Conservation (phyloP, 2,888 invertebrate species). For the Chrysolina oricalcia region DNA sequence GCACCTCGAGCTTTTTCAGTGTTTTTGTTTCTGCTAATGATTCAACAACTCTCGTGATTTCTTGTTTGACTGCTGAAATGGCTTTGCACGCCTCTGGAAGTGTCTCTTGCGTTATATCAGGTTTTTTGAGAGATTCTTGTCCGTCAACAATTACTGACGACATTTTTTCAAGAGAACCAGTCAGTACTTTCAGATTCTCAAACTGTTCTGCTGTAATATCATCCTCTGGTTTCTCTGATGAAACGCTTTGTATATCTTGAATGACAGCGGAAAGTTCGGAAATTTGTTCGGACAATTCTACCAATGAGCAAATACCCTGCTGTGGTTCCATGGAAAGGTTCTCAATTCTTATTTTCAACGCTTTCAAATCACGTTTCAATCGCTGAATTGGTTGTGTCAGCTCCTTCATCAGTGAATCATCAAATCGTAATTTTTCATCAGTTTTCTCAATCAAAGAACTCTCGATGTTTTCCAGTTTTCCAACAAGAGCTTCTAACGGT, state of each 20-base stretch:
- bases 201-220: constrained; percentile 35
- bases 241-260: constrained; percentile 30
- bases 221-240: not conserved
- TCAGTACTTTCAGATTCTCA: constrained; percentile 41
- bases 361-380: constrained; percentile 3
- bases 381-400: constrained; percentile 37
- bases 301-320: constrained; percentile 44
- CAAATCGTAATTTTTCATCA: constrained; percentile 28
- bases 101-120: constrained; percentile 35
- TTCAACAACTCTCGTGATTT: constrained; percentile 40
- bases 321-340: constrained; percentile 26
- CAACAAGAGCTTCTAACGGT: constrained; percentile 19
- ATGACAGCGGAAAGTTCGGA: constrained; percentile 40
- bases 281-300: constrained; percentile 46
- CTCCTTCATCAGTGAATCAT: constrained; percentile 40
- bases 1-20: not conserved
- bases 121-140: constrained; percentile 46
- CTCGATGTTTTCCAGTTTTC: constrained; percentile 4
- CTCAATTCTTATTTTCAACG: constrained; percentile 19
- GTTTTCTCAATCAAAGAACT: constrained; percentile 17
- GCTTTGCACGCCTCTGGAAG: constrained; percentile 40
- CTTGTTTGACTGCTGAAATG: constrained; percentile 47
- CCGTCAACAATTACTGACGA: constrained; percentile 48
- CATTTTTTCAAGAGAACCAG: constrained; percentile 54
- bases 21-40: not conserved